Evolutionary conservation across 2,888 invertebrate species (phyloP).

Genomic region (Sarcophaga subvicina): DNA sequence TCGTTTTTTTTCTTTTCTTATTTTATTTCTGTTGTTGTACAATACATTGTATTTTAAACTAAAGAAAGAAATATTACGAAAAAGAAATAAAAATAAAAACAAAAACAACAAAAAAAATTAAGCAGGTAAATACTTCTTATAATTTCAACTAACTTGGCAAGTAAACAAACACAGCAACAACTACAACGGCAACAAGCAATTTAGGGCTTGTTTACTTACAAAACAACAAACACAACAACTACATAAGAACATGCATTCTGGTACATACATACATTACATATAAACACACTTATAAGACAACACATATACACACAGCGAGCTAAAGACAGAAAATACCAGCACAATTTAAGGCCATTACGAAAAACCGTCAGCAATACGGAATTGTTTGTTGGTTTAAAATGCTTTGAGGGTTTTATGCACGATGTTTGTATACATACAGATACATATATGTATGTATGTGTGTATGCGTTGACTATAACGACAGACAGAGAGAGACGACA

Average conservation of each 20-base stretch:
- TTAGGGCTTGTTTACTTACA: slow-evolving; percentile 61
- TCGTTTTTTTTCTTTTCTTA: not conserved
- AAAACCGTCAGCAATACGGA: slow-evolving; percentile 37
- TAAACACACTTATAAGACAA: not conserved
- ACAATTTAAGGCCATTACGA: slow-evolving; percentile 50
- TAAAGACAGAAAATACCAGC: slow-evolving; percentile 9
- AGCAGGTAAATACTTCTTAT: slow-evolving; percentile 48
- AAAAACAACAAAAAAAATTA: not conserved
- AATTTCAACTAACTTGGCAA: slow-evolving; percentile 38
- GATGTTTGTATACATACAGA: too few species aligned
- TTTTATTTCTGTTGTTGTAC: not conserved
- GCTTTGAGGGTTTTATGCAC: slow-evolving; percentile 40
- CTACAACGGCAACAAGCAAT: slow-evolving; percentile 49
- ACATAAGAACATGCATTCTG: not conserved
- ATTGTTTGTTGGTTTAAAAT: slow-evolving; percentile 37
- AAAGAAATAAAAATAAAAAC: not conserved
- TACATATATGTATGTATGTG: not conserved
- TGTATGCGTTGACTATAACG: not conserved
- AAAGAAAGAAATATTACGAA: not conserved
- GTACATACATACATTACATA: not conserved
- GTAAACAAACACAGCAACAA: slow-evolving; percentile 36
- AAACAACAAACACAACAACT: slow-evolving; percentile 40
- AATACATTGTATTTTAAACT: slow-evolving; percentile 29
- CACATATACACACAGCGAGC: slow-evolving; percentile 12
- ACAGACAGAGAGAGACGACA: not conserved